Evolutionary conservation across 1,140 invertebrate genomes (phyloP).

Genomic region (Brachystomella parvula): DNA sequence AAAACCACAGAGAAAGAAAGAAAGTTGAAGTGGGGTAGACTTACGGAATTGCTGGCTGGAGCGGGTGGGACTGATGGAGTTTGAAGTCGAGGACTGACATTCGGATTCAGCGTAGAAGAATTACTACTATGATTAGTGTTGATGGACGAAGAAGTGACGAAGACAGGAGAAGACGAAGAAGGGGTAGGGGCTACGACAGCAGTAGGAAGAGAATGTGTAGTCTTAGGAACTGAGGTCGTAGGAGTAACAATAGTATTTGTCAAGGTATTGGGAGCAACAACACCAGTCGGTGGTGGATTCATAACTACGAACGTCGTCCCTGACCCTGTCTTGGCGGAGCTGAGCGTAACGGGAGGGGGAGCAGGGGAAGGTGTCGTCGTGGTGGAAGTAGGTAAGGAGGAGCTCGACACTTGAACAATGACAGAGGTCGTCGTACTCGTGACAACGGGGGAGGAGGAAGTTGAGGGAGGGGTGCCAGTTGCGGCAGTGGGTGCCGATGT

Average conservation of each 20-base stretch:
- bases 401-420: conserved; percentile 1
- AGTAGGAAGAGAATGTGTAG: background rate
- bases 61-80: conserved; percentile 43
- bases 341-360: background rate
- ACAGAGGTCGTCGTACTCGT: background rate
- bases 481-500: conserved; percentile 47
- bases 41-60: conserved; percentile 35
- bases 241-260: background rate
- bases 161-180: conserved; percentile 7
- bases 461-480: conserved; percentile 41
- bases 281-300: background rate
- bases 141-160: conserved; percentile 1
- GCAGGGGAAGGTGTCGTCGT: background rate
- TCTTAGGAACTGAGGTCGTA: background rate
- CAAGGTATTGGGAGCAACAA: background rate
- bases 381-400: conserved; percentile 8
- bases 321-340: background rate
- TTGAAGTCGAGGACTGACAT: conserved; percentile 46
- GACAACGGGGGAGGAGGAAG: conserved; percentile 43
- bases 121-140: conserved; percentile 7
- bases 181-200: background rate
- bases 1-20: conserved; percentile 13
- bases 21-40: conserved; percentile 24
- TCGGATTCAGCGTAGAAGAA: conserved; percentile 36
- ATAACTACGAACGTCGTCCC: background rate